Evolutionary conservation across 2,113 vertebrate genomes (phyloP), one percentile per base, ranked within the genome.

Genomic region (Furnarius figulus): DNA sequence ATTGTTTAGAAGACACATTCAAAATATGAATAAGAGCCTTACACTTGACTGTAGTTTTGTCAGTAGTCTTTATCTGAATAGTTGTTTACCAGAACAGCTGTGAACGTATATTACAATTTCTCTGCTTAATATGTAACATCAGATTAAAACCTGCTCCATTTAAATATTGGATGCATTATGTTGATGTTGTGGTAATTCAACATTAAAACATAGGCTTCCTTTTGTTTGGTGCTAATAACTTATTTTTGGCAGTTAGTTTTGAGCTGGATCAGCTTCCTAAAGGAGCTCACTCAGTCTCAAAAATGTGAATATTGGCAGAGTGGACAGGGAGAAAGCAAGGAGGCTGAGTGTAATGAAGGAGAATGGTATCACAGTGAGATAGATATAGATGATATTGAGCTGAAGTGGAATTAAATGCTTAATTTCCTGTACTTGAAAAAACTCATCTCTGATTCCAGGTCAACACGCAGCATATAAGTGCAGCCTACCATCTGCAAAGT

Each of bases 381-480:
- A 24, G 68, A 52, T 94, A 77, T 39, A 77, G 75, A 27, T 18
- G 88, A 62, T 59, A 77, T 90, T 93, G 85, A 77, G 14, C 40
- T 85, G 72, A 80, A 68, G 59, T 63, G 52, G 91, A 93, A 93
- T 93, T 86, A 86, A 68, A 74, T 2, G 19, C 50, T 76, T 95
- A 93, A 85, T 95, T 95, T 94, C 83, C 77, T 75, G 33, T 82
- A 49, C 31, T 89, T 87, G 73, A 37, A 65, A 75, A 66, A 84
- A 73, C n/a, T 89, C 27, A 42, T 67, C 66, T 92, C 70, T 79
- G 80, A 91, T 89, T 91, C 62, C 58, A 82, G 62, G 73, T 94
- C 73, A 95, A 72, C 65, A 85, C 33, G 20, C 76, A 73, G 53
- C 55, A 78, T 50, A 73, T 2, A 47, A 90, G 47, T 70, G 46